Base-by-base conservation (phyloP, 2,888 invertebrate genomes). In the Rhodophaea formosa region DNA sequence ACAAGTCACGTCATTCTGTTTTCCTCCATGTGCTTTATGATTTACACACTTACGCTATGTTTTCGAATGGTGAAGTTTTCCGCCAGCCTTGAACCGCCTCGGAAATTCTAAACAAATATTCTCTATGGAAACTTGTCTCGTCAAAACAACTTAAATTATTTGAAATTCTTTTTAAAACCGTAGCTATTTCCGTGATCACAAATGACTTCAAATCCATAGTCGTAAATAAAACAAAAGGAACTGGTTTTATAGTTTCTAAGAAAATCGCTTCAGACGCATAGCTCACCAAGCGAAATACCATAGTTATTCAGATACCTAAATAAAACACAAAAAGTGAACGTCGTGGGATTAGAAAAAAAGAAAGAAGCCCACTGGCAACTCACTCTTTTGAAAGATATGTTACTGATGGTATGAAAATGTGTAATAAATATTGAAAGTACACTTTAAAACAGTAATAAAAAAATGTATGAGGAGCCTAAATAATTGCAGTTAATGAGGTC, bases 1-100 rank as follows among this genome's bases (percentile, higher is more conserved):
- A 51, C 68, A 61, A 70, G 66, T 69, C 69, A 67, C 63, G 68
- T 74, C 62, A 66, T 60, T 64, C 43, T 66, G 62, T 73, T 72
- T 72, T 70, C 59, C 66, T 64, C 60, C 51, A 57, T 45, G 53
- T 72, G 67, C 71, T 71, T 70, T 71, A 66, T 53, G 56, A 60
- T 69, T 64, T 64, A 55, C 65, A 62, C 64, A 63, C 58, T 66
- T 53, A 64, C 61, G 64, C 69, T 57, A 54, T 57, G 58, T 54
- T 71, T 68, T 69, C 56, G 49, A 49, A 56, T 56, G 30, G 56
- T 23, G 51, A 62, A 59, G 46, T 55, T 62, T 62, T 62, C 59
- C 59, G 53, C 53, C 35, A 55, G 46, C 58, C 59, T 45, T 49
- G 49, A 59, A 56, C 56, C 51, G 32, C 16, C 47, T 45, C 57